These are phyloP conservation scores for Neoascia interrupta DNA, from an alignment of 2,888 invertebrate genomes.

Conservation along the genomic window DNA sequence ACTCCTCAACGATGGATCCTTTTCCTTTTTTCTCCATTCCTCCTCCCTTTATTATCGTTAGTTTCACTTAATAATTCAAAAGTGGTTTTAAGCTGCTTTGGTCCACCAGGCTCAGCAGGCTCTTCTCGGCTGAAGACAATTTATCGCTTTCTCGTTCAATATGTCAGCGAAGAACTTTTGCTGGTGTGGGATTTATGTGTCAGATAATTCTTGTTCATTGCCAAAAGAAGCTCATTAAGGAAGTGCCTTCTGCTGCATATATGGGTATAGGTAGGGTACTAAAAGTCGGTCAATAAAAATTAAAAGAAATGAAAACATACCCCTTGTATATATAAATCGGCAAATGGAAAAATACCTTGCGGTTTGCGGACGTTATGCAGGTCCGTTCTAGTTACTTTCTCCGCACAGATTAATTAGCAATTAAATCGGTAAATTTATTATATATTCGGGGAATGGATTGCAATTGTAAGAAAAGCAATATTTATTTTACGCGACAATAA, in stretches of 20 bases:
- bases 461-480: no score
- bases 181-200: conserved; percentile 42
- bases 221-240: conserved; percentile 44
- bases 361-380: not conserved
- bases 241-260: conserved; percentile 56
- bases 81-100: conserved; percentile 4
- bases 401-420: no score
- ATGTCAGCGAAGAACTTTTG: conserved; percentile 23
- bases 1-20: not conserved
- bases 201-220: conserved; percentile 63
- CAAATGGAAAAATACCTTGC: conserved; percentile 38
- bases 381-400: conserved; percentile 53
- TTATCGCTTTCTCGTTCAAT: conserved; percentile 47
- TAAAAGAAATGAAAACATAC: not conserved
- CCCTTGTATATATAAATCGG: conserved; percentile 5
- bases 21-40: no score
- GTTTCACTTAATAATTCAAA: conserved; percentile 36
- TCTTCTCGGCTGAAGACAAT: not conserved
- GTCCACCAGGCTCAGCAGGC: not conserved
- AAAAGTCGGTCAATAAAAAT: conserved; percentile 51
- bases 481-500: no score
- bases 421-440: not conserved
- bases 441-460: not conserved
- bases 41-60: not conserved
- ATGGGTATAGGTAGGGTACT: no score